Evolutionary conservation across 2,888 invertebrate genomes (phyloP).

Genomic region (Drosophila recens): DNA sequence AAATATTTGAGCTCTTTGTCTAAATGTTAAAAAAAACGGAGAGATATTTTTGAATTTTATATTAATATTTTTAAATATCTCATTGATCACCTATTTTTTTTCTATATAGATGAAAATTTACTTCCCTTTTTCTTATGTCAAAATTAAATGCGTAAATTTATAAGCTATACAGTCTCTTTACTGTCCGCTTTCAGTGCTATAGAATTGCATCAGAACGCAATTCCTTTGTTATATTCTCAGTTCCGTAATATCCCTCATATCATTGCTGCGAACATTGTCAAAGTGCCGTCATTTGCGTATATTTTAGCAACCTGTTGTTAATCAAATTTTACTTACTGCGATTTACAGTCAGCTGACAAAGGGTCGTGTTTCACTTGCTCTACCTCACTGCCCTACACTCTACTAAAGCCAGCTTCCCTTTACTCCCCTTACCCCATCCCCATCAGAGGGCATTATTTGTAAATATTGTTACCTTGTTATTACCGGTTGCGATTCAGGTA

Average conservation of each 20-base stretch:
- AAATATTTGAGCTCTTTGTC: no score
- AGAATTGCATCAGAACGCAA: background rate
- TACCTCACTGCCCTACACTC: slow-evolving; percentile 4
- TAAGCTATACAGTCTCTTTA: background rate
- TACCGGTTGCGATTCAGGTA: slow-evolving; percentile 44
- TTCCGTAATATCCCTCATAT: background rate
- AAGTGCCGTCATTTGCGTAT: slow-evolving; percentile 31
- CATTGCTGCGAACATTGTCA: slow-evolving; percentile 16
- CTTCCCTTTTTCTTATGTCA: no score
- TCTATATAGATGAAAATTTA: no score
- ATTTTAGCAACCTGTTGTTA: slow-evolving; percentile 47
- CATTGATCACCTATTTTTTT: no score
- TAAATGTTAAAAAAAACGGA: no score
- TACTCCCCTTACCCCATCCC: background rate
- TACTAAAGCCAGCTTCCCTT: background rate
- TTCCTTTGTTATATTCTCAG: slow-evolving; percentile 5
- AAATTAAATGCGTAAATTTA: background rate
- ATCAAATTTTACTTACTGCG: slow-evolving; percentile 31
- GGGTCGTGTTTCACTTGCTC: slow-evolving; percentile 41
- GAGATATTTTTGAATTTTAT: no score
- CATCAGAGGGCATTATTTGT: background rate
- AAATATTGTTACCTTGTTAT: slow-evolving; percentile 42
- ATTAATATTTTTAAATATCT: no score
- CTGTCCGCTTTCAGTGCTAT: background rate
- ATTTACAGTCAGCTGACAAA: slow-evolving; percentile 44